A percentile compares a stretch with the other conserved stretches of the same genome.
phyloP scores from a whole-genome alignment of 2,797 vertebrate genomes.

The Brotula barbata region DNA sequence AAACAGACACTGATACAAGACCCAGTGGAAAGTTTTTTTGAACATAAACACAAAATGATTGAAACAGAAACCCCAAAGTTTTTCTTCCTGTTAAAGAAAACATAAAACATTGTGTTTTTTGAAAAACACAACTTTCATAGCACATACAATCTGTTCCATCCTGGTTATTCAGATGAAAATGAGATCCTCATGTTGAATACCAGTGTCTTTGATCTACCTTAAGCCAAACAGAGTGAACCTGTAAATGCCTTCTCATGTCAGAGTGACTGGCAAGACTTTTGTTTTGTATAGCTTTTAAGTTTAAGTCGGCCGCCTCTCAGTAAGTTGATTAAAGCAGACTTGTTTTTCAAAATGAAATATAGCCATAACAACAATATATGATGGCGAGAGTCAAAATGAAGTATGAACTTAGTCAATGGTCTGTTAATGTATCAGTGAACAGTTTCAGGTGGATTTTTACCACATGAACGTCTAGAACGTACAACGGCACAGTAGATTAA shows the following conservation, averaged over 20 bases:
- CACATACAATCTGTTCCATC: slow-evolving; percentile 6
- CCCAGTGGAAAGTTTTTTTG: too few species aligned
- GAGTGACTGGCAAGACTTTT: slow-evolving; percentile 39
- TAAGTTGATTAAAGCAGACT: slow-evolving; percentile 36
- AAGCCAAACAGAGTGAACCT: slow-evolving; percentile 39
- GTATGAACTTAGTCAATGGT: not conserved
- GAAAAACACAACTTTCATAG: slow-evolving; percentile 31
- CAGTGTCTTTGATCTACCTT: slow-evolving; percentile 44
- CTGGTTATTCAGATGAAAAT: slow-evolving; percentile 15
- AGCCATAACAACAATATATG: slow-evolving; percentile 58
- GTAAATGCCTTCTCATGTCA: slow-evolving; percentile 52
- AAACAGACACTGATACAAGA: not conserved
- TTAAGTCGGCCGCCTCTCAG: slow-evolving; percentile 16
- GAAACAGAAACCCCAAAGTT: slow-evolving; percentile 39
- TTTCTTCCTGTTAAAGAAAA: slow-evolving; percentile 38
- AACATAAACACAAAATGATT: slow-evolving; percentile 56
- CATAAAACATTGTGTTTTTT: slow-evolving; percentile 28
- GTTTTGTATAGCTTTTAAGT: slow-evolving; percentile 20
- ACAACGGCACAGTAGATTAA: too few species aligned
- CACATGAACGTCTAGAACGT: too few species aligned
- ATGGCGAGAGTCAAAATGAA: slow-evolving; percentile 13
- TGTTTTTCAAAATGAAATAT: slow-evolving; percentile 27
- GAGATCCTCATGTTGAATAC: slow-evolving; percentile 1
- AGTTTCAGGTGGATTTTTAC: slow-evolving; percentile 27
- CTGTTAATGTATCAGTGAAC: slow-evolving; percentile 30